Base-by-base conservation (phyloP, 2,888 invertebrate genomes). In the Azorinus chamasolen region DNA sequence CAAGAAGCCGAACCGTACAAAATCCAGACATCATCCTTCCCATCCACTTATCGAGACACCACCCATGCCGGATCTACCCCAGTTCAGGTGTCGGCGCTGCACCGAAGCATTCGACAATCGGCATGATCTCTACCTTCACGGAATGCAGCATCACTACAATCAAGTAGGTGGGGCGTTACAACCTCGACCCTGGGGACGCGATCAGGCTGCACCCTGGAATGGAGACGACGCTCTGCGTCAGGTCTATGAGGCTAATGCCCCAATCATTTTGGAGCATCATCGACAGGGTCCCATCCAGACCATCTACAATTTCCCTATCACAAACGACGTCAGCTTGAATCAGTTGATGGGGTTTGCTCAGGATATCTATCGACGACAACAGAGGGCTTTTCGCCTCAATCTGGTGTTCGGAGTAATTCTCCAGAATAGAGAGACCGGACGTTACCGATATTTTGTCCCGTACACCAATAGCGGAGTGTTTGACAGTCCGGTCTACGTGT, bases 171-270 rank as follows among this genome's bases (percentile, higher is more conserved):
- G 53, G 2, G 61, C 58, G 14, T 66, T 53, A 41, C 66, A 66
- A 51, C 41, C 51, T 22, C 46, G 41, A 25, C 66, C 66, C 5
- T 58, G 66, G 66, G 45, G 27, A 27, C 25, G 54, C 1, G 27
- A 58, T 18, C 25, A 66, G 10, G 6, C 3, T 5, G 51, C 58
- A 2, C 54, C 54, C 45, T 53, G 53, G 58, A 54, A 27, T 24
- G 54, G 50, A 16, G 57, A 71, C 32, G 46, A 64, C 18, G 64
- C 45, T 27, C 25, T 70, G 32, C 51, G 54, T 20, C 45, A 53
- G 10, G 62, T 69, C 2, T 61, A 62, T 27, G 54, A 69, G 39
- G 62, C 62, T 22, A 69, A 69, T 50, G 54, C 62, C 3, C 55
- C 62, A 8, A n/a, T 54, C 2, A 69, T 69, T 5, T 24, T 69